Conservation (phyloP, 2,113 vertebrate species). For the Archocentrus centrarchus region DNA sequence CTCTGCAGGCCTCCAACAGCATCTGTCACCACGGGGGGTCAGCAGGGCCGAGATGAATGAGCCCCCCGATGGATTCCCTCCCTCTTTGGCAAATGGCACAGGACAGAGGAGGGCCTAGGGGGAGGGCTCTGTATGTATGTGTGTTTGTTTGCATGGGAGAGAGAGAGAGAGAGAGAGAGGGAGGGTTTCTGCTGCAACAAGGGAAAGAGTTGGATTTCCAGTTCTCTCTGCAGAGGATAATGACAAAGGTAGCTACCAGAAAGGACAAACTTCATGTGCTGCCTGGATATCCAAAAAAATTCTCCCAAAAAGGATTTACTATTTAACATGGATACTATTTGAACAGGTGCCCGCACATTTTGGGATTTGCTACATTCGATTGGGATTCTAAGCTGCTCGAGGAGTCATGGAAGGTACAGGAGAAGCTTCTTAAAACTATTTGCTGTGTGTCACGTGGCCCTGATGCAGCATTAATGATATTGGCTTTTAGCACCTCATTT, state of each 20-base stretch:
- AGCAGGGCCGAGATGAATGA: conserved; percentile 94
- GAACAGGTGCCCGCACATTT: conserved; percentile 2
- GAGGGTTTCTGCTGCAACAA: conserved; percentile 61
- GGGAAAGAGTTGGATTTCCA: conserved; percentile 82
- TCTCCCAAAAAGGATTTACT: conserved; percentile 46
- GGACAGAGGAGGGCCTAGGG: conserved; percentile 86
- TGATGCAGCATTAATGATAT: conserved; percentile 65
- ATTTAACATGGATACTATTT: conserved; percentile 58
- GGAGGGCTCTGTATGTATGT: conserved; percentile 68
- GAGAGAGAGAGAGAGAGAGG: conserved; percentile 52
- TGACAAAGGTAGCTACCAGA: conserved; percentile 73
- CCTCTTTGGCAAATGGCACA: conserved; percentile 95
- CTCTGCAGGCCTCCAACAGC: conserved; percentile 88
- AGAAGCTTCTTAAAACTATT: conserved; percentile 37
- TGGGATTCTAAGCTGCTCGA: conserved; percentile 50
- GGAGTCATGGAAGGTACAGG: conserved; percentile 77
- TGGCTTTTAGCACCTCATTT: conserved; percentile 74
- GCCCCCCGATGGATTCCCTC: conserved; percentile 90
- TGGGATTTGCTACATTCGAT: conserved; percentile 54
- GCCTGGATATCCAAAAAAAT: conserved; percentile 38
- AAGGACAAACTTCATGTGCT: conserved; percentile 49
- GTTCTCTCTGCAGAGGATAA: conserved; percentile 81
- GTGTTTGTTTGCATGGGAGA: conserved; percentile 63
- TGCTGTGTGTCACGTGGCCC: conserved; percentile 53
- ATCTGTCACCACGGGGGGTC: conserved; percentile 94